Evolutionary conservation across 2,797 vertebrate genomes (phyloP).

Genomic region (Tamandua tetradactyla): DNA sequence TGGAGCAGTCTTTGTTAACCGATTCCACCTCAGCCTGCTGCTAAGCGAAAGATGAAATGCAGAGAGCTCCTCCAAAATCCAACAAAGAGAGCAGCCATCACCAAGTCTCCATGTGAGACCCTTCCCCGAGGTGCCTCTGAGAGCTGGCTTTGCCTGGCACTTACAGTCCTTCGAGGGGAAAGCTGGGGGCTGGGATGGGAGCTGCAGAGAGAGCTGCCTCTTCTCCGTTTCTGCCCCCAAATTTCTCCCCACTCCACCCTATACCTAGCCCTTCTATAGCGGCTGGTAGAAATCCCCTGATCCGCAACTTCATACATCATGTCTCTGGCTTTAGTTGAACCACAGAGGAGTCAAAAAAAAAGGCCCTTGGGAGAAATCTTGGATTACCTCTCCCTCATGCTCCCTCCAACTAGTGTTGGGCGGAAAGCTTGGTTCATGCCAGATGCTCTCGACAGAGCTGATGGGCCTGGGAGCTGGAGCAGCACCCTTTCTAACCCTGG

Average conservation of each 20-base stretch:
- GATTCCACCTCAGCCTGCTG: constrained; percentile 78
- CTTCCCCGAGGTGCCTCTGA: constrained; percentile 62
- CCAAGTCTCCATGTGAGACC: neutral
- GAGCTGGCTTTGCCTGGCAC: constrained; percentile 12
- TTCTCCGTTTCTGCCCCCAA: neutral
- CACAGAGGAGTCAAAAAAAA: neutral
- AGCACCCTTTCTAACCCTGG: neutral
- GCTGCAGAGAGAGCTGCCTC: neutral
- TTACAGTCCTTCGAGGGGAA: neutral
- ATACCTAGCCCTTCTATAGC: neutral
- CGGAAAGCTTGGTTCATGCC: neutral
- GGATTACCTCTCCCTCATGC: neutral
- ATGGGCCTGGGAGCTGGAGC: neutral
- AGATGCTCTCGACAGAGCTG: neutral
- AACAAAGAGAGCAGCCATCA: constrained; percentile 72
- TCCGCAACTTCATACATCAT: neutral
- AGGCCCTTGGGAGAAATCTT: constrained; percentile 9
- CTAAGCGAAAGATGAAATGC: constrained; percentile 72
- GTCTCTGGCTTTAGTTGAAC: neutral
- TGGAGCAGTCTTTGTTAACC: constrained; percentile 80
- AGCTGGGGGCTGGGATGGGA: neutral
- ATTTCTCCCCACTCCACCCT: neutral
- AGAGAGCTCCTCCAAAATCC: constrained; percentile 59
- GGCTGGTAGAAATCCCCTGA: neutral
- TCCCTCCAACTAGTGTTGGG: neutral